Evolutionary conservation across 2,888 invertebrate genomes (phyloP).

Genomic region (Trachelus troglodyta): DNA sequence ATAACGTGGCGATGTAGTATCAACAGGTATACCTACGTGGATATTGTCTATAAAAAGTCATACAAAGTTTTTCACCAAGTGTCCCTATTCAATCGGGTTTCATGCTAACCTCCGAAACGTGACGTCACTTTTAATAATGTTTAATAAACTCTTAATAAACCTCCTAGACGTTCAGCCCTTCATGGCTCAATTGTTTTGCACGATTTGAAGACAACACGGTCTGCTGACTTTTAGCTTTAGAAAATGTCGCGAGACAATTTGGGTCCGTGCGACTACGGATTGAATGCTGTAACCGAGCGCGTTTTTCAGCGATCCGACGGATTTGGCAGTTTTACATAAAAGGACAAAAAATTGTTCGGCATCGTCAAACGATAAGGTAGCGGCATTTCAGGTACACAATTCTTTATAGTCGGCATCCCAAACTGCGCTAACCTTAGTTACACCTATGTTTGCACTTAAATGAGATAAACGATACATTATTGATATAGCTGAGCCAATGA

Average conservation of each 20-base stretch:
- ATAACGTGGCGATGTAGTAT: conserved; percentile 40
- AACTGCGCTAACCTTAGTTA: not conserved
- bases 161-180: not conserved
- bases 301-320: not conserved
- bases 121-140: not conserved
- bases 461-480: not conserved
- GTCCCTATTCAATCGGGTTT: not conserved
- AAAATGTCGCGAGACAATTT: no score
- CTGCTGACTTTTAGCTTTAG: no score
- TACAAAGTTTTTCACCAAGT: not conserved
- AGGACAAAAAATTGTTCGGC: not conserved
- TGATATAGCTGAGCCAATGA: not conserved
- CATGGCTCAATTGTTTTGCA: no score
- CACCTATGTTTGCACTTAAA: not conserved
- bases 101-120: not conserved
- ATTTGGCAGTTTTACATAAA: not conserved
- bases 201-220: no score
- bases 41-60: conserved; percentile 20
- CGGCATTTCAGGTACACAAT: not conserved
- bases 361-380: not conserved
- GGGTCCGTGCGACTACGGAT: not conserved
- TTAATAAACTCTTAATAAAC: not conserved
- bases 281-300: not conserved
- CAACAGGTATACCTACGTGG: conserved; percentile 38
- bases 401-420: not conserved